phyloP scores from a whole-genome alignment of 1,140 invertebrate genomes.

The Apocrypta bakeri region DNA sequence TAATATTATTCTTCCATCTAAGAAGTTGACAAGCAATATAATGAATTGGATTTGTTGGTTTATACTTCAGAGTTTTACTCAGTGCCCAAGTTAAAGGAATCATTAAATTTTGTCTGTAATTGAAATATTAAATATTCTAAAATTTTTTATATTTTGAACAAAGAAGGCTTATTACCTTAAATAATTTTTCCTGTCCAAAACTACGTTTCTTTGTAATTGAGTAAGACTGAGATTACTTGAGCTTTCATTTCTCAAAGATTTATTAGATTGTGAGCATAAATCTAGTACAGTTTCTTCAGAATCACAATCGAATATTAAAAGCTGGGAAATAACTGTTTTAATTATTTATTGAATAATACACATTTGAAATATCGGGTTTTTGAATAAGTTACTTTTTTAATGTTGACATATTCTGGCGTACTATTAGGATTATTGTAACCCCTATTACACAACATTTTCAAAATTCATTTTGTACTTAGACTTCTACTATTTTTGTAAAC shows the following conservation, averaged over 20 bases:
- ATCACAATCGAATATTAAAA: background rate
- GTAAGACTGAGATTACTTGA: background rate
- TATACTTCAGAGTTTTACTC: constrained; percentile 51
- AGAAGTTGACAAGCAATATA: constrained; percentile 57
- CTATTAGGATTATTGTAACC: constrained; percentile 25
- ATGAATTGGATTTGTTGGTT: constrained; percentile 56
- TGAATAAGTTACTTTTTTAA: background rate
- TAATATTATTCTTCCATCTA: constrained; percentile 55
- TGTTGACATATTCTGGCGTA: background rate
- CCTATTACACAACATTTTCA: constrained; percentile 44
- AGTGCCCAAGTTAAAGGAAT: constrained; percentile 59
- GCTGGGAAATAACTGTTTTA: background rate
- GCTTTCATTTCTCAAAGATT: background rate
- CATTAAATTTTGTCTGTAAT: constrained; percentile 57
- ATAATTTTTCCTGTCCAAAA: constrained; percentile 53
- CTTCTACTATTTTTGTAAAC: too few relatives aligned
- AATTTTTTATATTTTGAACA: constrained; percentile 47
- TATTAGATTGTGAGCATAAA: background rate
- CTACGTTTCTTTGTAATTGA: background rate
- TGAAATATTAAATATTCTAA: constrained; percentile 44
- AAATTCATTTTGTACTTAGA: constrained; percentile 46
- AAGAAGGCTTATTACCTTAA: constrained; percentile 54
- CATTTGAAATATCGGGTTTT: background rate
- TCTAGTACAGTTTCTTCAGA: background rate
- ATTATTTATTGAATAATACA: background rate